Percentiles rank a stretch among this genome's conserved stretches.
phyloP scores from a whole-genome alignment of 2,113 vertebrate species.

The Lepidiolamprologus cunningtoni region DNA sequence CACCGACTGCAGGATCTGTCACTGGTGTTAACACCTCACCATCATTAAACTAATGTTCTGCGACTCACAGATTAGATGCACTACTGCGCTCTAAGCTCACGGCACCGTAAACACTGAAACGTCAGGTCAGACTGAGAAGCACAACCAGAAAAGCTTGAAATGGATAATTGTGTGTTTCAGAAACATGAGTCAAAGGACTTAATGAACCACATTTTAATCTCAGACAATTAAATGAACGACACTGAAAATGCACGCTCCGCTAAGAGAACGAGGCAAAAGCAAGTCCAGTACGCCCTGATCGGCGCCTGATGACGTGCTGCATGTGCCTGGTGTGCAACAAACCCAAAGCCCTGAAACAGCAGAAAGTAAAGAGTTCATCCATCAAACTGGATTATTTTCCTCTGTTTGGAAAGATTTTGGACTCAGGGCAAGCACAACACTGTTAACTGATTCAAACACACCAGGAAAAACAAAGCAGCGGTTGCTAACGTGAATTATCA shows the following conservation, averaged over 20 bases:
- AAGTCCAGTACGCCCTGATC: not conserved
- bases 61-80: not conserved
- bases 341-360: not conserved
- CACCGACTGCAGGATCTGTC: not conserved
- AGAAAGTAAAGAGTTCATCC: not conserved
- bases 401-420: not conserved
- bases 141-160: not conserved
- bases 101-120: not conserved
- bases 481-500: not conserved
- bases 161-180: not conserved
- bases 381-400: not conserved
- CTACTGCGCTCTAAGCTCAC: not conserved
- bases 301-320: not conserved
- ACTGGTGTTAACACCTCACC: not conserved
- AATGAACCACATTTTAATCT: not conserved
- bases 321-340: not conserved
- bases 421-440: not conserved
- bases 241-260: not conserved
- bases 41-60: not conserved
- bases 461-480: not conserved
- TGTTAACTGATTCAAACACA: rapidly evolving
- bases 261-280: not conserved
- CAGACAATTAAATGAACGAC: too few species aligned
- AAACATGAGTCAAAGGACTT: not conserved
- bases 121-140: not conserved